phyloP scores from a whole-genome alignment of 2,113 vertebrate species.

The Eonycteris spelaea region DNA sequence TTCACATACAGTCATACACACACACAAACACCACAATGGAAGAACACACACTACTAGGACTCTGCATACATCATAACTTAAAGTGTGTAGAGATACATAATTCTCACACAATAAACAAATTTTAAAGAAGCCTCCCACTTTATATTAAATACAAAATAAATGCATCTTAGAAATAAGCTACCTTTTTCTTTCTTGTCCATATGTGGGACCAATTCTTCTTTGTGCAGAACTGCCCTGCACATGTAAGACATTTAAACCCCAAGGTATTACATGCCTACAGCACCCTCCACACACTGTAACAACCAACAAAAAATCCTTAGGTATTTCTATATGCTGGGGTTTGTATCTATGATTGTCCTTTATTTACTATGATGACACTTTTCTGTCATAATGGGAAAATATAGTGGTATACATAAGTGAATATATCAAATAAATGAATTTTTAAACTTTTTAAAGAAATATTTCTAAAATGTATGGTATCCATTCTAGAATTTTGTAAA shows the following conservation, averaged over 20 bases:
- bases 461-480: background rate
- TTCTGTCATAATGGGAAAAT: background rate
- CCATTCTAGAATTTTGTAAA: background rate
- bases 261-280: background rate
- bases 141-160: background rate
- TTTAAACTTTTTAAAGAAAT: background rate
- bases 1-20: background rate
- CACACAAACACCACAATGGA: background rate
- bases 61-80: background rate
- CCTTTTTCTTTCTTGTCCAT: background rate
- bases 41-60: background rate
- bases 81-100: background rate
- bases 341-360: background rate
- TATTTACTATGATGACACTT: background rate
- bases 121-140: background rate
- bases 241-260: background rate
- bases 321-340: background rate
- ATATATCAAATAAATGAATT: background rate
- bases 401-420: background rate
- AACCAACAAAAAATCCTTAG: background rate
- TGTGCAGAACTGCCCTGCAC: background rate
- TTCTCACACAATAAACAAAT: background rate
- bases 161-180: background rate
- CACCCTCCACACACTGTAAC: background rate
- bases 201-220: background rate